These are phyloP conservation scores for Leptoteleia sp. DNA, from an alignment of 1,140 invertebrate genomes.

Conservation along the genomic window DNA sequence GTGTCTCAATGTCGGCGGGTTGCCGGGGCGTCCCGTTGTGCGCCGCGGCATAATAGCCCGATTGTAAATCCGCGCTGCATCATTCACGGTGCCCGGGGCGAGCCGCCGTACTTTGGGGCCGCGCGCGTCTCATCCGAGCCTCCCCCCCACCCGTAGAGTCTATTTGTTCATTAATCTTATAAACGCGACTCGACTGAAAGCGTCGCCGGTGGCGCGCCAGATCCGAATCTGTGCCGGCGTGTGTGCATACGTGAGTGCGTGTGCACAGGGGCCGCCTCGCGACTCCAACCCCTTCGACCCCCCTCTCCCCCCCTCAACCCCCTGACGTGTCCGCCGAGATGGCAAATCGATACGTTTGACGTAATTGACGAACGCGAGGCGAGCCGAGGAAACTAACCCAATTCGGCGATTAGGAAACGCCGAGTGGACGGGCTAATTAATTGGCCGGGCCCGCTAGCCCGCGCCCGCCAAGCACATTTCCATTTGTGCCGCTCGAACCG, in stretches of 20 bases:
- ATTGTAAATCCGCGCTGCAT: constrained; percentile 77
- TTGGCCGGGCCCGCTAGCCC: constrained; percentile 19
- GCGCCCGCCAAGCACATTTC: constrained; percentile 23
- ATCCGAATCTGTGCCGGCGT: constrained; percentile 13
- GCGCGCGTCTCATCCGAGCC: constrained; percentile 59
- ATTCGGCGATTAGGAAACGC: constrained; percentile 52
- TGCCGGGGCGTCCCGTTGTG: constrained; percentile 66
- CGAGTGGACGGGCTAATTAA: constrained; percentile 51
- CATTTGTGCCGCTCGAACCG: constrained; percentile 14
- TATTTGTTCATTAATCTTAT: constrained; percentile 78
- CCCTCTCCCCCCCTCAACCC: too few species aligned
- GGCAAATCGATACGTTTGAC: constrained; percentile 62
- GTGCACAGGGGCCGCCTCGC: constrained; percentile 9
- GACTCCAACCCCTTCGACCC: constrained; percentile 20
- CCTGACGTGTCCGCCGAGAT: constrained; percentile 31
- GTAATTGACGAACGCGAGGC: constrained; percentile 66
- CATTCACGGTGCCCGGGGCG: constrained; percentile 70
- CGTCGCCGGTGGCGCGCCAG: constrained; percentile 37
- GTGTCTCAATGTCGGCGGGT: constrained; percentile 31
- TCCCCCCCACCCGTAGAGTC: constrained; percentile 59
- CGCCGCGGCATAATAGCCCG: constrained; percentile 71
- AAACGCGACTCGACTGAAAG: constrained; percentile 70
- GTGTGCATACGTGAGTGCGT: constrained; percentile 1
- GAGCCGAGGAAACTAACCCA: constrained; percentile 55
- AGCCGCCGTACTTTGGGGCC: constrained; percentile 63